Base-by-base conservation (phyloP, 2,797 vertebrate genomes). In the Intellagama lesueurii region DNA sequence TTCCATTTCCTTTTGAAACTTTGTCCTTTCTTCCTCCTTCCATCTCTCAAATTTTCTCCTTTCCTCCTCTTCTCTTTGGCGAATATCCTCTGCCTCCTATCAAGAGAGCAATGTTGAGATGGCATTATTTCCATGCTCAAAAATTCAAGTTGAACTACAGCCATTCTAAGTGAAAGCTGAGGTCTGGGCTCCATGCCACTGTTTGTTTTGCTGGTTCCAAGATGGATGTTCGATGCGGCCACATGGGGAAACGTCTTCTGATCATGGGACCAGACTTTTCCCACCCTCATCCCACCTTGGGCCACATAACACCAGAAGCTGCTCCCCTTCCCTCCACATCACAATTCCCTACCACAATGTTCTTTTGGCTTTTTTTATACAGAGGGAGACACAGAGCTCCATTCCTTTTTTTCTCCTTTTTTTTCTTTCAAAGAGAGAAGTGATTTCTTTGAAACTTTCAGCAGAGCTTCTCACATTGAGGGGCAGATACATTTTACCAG, bases 21-120 rank as follows among this genome's bases (percentile, higher is more conserved):
- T 97, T 0, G 0, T 93, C 86, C 86, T 95, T 90, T 98, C 97
- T 79, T 97, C 96, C 70, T 97, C 96, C 81, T 97, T 97, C 97
- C 97, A 97, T 84, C 90, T 95, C 84, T 97, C 96, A 87, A 97
- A 95, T 35, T 92, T 90, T 82, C 88, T 95, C 86, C 91, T 96
- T 81, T 90, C 88, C 60, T 94, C 92, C 28, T 93, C 90, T 88
- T 97, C 96, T 81, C 14, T 93, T 91, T 94, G 95, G 66, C 0
- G 90, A 87, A 69, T 40, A 83, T 88, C 90, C 72, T 95, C 94
- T 7, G 24, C 79, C 94, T 96, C 97, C 97, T 97, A 88, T 24
- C 72, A 93, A 89, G 19, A n/a, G 22, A 35, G 32, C 16, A 60
- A 64, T 64, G 60, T 17, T 64, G 19, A 64, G 16, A 64, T 64